Percentiles rank a stretch among this genome's conserved stretches.
Conservation (phyloP, 2,113 vertebrate species). For the Podarcis raffonei region DNA sequence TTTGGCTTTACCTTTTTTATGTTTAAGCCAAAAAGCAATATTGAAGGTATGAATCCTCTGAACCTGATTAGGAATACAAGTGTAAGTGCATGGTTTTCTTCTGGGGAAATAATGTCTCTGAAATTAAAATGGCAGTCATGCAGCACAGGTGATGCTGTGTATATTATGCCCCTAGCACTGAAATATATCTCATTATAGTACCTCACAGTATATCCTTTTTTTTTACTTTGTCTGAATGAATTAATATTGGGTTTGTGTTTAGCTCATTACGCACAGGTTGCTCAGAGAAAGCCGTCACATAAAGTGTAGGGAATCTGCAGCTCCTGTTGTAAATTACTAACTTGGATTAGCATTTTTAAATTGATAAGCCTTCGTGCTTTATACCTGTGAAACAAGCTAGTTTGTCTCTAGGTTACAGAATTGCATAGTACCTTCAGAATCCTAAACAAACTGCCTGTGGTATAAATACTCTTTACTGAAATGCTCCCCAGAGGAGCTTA, state of each 20-base stretch:
- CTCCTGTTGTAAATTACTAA: not conserved
- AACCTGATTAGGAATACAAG: not conserved
- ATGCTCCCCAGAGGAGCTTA: not conserved
- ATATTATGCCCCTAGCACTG: accelerated
- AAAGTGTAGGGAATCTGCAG: no score
- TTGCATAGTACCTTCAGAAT: not conserved
- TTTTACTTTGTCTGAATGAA: not conserved
- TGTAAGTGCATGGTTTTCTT: not conserved
- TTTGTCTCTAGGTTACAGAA: not conserved
- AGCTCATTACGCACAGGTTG: not conserved
- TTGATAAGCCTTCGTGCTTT: not conserved
- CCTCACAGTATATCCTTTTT: not conserved
- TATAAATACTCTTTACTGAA: not conserved
- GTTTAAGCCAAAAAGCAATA: not conserved
- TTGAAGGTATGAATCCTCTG: not conserved
- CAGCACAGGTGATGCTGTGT: accelerated
- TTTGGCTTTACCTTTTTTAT: not conserved
- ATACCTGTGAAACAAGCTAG: not conserved
- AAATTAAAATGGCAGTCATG: not conserved
- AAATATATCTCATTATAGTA: not conserved
- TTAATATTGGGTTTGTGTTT: not conserved
- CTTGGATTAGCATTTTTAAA: not conserved
- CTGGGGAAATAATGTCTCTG: not conserved
- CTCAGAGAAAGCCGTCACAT: not conserved
- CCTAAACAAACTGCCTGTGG: not conserved